These are phyloP conservation scores for Gyps fulvus DNA, from an alignment of 2,113 vertebrate genomes.

Conservation along the genomic window DNA sequence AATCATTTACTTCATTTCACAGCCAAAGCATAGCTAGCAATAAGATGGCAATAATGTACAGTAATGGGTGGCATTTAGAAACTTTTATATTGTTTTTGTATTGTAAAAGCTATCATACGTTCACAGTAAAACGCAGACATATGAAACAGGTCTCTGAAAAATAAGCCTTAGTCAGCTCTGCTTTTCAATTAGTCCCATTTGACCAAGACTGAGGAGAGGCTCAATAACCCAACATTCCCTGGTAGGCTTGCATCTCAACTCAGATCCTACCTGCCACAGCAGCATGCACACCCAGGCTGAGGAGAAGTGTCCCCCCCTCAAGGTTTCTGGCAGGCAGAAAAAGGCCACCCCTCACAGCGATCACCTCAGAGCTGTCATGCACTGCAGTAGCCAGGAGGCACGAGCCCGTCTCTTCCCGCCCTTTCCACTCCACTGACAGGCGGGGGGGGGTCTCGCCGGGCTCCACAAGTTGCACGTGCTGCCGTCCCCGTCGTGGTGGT, in stretches of 20 bases:
- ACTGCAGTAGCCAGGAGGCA: fast-evolving
- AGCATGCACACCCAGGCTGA: fast-evolving
- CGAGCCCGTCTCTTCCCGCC: background rate
- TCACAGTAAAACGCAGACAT: fast-evolving
- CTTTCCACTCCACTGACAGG: background rate
- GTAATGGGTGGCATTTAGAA: fast-evolving
- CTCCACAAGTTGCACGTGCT: fast-evolving
- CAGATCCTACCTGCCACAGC: fast-evolving
- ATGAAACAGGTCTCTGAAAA: background rate
- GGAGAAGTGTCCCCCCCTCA: fast-evolving
- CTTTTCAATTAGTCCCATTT: background rate
- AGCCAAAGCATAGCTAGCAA: background rate
- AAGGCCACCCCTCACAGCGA: fast-evolving
- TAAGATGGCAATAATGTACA: fast-evolving
- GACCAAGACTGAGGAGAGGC: fast-evolving
- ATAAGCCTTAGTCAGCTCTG: fast-evolving
- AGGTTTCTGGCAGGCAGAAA: fast-evolving
- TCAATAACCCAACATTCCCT: fast-evolving
- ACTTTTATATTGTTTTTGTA: background rate
- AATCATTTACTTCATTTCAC: fast-evolving
- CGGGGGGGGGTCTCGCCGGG: no score
- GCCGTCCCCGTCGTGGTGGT: fast-evolving
- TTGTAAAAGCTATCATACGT: fast-evolving
- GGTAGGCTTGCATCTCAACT: fast-evolving
- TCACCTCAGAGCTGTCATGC: fast-evolving